Evolutionary conservation across 2,113 vertebrate species (phyloP).

Genomic region (Tragelaphus buxtoni): DNA sequence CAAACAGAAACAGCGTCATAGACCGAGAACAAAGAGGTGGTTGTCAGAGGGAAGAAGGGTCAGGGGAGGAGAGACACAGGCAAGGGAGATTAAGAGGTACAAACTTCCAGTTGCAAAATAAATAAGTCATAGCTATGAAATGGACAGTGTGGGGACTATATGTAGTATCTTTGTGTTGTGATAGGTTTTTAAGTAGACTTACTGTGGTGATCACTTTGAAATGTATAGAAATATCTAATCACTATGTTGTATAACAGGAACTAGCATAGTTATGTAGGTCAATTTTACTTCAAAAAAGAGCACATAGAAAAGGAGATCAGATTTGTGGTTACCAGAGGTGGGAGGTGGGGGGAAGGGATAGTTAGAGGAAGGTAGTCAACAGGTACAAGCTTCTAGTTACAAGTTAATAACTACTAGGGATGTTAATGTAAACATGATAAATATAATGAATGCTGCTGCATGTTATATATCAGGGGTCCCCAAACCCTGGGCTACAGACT

Average conservation of each 20-base stretch:
- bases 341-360: neutral
- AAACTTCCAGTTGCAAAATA: neutral
- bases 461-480: neutral
- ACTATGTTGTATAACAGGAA: neutral
- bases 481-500: neutral
- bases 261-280: neutral
- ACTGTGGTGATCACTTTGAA: neutral
- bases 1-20: neutral
- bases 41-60: neutral
- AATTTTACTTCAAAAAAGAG: neutral
- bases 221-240: neutral
- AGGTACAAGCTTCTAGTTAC: neutral
- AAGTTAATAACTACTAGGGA: neutral
- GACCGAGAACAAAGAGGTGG: neutral
- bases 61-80: neutral
- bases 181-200: neutral
- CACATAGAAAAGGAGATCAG: neutral
- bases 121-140: neutral
- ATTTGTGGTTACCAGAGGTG: neutral
- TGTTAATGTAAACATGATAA: neutral
- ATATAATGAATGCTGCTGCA: neutral
- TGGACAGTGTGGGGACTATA: neutral
- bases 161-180: neutral
- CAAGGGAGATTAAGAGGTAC: neutral
- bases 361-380: neutral